Percentiles rank a stretch among this genome's conserved stretches.
Conservation (phyloP, 2,113 vertebrate genomes). For the Notothenia coriiceps region DNA sequence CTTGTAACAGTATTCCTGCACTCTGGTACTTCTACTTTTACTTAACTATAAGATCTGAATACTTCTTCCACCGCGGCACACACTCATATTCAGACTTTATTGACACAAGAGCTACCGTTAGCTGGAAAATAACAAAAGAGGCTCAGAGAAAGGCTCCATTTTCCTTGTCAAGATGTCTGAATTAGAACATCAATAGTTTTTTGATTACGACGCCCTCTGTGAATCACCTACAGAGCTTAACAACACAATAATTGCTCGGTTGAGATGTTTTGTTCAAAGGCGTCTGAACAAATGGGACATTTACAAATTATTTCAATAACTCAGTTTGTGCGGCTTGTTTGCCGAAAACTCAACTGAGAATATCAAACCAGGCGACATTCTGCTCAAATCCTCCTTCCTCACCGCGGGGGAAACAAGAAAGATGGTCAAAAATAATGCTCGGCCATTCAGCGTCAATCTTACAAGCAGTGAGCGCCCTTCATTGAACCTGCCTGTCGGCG, state of each 20-base stretch:
- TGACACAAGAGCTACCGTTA: conserved; percentile 42
- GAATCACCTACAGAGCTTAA: conserved; percentile 31
- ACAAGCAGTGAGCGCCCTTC: conserved; percentile 57
- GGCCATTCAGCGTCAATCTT: conserved; percentile 58
- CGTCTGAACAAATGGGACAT: conserved; percentile 21
- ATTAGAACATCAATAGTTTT: conserved; percentile 36
- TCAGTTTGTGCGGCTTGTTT: conserved; percentile 49
- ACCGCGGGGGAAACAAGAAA: conserved; percentile 18
- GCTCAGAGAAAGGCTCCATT: conserved; percentile 42
- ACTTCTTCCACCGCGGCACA: not conserved
- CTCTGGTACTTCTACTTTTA: too few species aligned
- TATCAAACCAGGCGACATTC: conserved; percentile 35
- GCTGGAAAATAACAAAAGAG: conserved; percentile 44
- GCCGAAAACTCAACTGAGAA: conserved; percentile 31
- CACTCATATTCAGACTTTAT: conserved; percentile 34
- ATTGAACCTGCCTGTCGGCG: conserved; percentile 66
- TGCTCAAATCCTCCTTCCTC: conserved; percentile 8
- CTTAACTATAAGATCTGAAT: too few species aligned
- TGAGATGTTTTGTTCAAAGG: not conserved
- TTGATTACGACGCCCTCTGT: not conserved
- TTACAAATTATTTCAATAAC: conserved; percentile 47
- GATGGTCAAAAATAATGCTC: not conserved
- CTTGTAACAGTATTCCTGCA: too few species aligned
- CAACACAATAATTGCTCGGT: conserved; percentile 11
- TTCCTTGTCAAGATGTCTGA: conserved; percentile 37